phyloP scores from a whole-genome alignment of 2,888 invertebrate genomes.

The Pristionchus exspectatus region DNA sequence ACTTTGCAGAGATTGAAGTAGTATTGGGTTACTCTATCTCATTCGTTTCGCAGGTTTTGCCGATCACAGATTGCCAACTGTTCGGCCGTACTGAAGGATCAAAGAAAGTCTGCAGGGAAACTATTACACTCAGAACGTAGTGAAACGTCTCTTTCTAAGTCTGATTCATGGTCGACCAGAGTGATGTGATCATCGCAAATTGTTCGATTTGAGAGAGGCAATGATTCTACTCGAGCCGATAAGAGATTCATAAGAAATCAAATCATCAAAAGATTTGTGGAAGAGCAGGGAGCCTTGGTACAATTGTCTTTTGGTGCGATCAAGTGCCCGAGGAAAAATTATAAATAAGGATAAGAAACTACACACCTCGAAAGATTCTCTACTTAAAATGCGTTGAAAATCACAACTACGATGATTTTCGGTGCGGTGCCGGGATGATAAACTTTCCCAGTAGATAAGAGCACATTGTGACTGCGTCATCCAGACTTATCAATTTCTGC shows the following conservation, averaged over 20 bases:
- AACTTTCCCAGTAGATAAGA: neutral
- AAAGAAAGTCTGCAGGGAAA: neutral
- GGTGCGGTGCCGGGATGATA: neutral
- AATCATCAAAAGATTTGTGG: neutral
- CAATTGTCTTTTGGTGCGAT: too few species aligned
- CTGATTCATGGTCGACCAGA: neutral
- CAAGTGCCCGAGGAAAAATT: neutral
- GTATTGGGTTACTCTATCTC: neutral
- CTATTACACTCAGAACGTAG: slow-evolving; percentile 3
- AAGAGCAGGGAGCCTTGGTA: too few species aligned
- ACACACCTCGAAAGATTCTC: neutral
- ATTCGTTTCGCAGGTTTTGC: neutral
- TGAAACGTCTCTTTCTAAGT: neutral
- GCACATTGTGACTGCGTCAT: neutral
- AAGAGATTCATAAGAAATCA: neutral
- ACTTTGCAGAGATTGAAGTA: neutral
- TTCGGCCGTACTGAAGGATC: neutral
- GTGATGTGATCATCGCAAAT: neutral
- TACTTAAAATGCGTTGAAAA: too few species aligned
- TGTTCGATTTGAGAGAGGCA: neutral
- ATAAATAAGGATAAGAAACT: neutral
- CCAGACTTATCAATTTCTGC: neutral
- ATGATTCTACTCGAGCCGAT: neutral
- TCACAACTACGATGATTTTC: neutral
- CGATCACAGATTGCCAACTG: neutral